These are phyloP conservation scores for Neolamprologus sp. DNA, from an alignment of 2,113 vertebrate genomes.

Conservation along the genomic window DNA sequence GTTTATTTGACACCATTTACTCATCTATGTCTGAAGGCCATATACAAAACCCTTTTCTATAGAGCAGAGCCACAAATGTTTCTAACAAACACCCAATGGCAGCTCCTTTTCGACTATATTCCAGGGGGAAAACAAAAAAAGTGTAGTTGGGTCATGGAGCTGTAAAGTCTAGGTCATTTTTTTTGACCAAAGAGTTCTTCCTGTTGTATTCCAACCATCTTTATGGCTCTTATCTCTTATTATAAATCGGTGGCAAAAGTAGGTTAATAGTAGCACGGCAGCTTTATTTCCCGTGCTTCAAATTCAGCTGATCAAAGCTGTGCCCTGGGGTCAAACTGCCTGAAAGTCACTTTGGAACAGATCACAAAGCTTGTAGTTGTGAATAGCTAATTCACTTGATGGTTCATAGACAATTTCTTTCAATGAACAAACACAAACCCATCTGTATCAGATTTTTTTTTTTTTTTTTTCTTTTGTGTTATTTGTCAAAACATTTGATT, in stretches of 20 bases:
- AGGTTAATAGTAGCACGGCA: neutral
- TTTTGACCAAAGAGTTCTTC: neutral
- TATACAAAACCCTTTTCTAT: neutral
- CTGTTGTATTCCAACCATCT: neutral
- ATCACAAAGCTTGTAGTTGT: neutral
- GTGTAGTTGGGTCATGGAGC: neutral
- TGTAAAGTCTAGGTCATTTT: neutral
- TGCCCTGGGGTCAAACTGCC: neutral
- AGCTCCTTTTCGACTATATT: neutral
- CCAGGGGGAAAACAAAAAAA: neutral
- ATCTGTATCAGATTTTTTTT: neutral
- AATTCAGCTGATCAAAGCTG: neutral
- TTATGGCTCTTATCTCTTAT: neutral
- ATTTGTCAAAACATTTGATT: constrained; percentile 35
- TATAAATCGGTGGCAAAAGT: neutral
- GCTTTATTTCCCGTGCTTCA: neutral
- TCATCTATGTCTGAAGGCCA: neutral
- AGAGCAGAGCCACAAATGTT: neutral
- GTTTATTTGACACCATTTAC: constrained; percentile 5
- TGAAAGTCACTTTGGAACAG: neutral
- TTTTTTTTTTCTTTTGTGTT: neutral
- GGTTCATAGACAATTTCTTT: neutral
- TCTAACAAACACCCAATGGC: neutral
- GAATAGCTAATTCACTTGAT: neutral
- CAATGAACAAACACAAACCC: neutral